Evolutionary conservation across 1,140 invertebrate species (phyloP), one percentile per base, ranked within the genome.

Genomic region (Amyelois transitella): DNA sequence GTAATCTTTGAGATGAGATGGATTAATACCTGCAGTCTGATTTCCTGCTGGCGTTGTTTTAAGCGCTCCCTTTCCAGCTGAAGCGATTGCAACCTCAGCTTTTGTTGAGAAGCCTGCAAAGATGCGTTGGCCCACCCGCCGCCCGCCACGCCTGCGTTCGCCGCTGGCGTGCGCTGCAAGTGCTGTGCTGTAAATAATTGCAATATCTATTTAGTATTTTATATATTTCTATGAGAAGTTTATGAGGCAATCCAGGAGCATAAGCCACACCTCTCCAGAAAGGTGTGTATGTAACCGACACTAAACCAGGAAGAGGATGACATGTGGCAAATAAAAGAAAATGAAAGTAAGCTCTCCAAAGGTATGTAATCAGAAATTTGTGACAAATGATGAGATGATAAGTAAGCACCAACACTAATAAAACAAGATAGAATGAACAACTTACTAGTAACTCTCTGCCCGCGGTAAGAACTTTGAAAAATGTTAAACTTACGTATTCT

Each of bases 21-120:
- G 25, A 28, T 28, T 28, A n/a, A 63, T 87, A 96, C 94, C 92
- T 95, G 94, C 75, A 94, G 90, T 76, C 93, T 92, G 68, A 98
- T 96, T 89, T 97, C 96, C 80, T 96, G 94, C 82, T 96, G 95
- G 57, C 96, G 91, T 69, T 95, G 93, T 81, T 96, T 95, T 51
- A 98, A 90, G 60, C 93, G 91, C 80, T 97, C 96, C 51, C 95
- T 91, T 88, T 98, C 96, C 75, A 96, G 91, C 77, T 97, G 94
- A 52, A 98, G 77, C 53, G 94, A 94, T 69, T 96, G 94, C 50
- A 97, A 89, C 51, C 94, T 91, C 28, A 94, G 86, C 75, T 95
- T 94, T 79, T 96, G 94, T 65, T 95, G 94, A 75, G 92, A 93
- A 44, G 91, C 92, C 67, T 94, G 93, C 77, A 90, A 77, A 84